Conservation (phyloP, 2,888 invertebrate genomes). For the Leptopilina syphax region DNA sequence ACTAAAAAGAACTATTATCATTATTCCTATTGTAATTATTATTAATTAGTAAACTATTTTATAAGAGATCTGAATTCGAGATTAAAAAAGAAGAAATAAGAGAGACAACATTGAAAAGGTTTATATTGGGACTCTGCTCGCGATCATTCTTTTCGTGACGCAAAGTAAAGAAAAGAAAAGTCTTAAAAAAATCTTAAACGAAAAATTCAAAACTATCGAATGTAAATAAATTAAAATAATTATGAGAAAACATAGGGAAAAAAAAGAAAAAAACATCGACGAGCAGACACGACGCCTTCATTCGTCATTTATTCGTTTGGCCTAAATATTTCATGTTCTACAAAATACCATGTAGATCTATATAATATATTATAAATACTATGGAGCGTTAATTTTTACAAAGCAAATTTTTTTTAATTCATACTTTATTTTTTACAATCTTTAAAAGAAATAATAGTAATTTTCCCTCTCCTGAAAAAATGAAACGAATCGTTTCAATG, state of each 20-base stretch:
- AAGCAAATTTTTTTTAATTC: background rate
- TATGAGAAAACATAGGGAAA: background rate
- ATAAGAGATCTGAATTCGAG: background rate
- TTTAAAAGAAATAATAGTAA: no score
- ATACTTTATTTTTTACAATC: background rate
- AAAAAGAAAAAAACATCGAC: constrained; percentile 48
- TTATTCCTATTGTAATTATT: background rate
- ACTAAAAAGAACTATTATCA: background rate
- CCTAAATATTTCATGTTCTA: constrained; percentile 57
- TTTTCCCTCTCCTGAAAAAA: no score
- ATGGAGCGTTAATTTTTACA: constrained; percentile 46
- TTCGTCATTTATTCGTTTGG: constrained; percentile 52
- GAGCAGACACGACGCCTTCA: constrained; percentile 43
- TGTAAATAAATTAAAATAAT: constrained; percentile 25
- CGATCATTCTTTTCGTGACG: background rate
- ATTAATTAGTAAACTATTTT: constrained; percentile 2
- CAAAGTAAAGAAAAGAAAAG: background rate
- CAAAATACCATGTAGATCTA: constrained; percentile 50
- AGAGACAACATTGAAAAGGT: constrained; percentile 41
- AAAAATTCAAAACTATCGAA: constrained; percentile 43
- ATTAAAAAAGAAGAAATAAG: constrained; percentile 18
- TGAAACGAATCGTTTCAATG: no score
- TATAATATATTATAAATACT: constrained; percentile 51
- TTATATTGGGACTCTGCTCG: constrained; percentile 19
- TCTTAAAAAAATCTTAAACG: constrained; percentile 17